Evolutionary conservation across 2,797 vertebrate species (phyloP).

Genomic region (Columba guinea): DNA sequence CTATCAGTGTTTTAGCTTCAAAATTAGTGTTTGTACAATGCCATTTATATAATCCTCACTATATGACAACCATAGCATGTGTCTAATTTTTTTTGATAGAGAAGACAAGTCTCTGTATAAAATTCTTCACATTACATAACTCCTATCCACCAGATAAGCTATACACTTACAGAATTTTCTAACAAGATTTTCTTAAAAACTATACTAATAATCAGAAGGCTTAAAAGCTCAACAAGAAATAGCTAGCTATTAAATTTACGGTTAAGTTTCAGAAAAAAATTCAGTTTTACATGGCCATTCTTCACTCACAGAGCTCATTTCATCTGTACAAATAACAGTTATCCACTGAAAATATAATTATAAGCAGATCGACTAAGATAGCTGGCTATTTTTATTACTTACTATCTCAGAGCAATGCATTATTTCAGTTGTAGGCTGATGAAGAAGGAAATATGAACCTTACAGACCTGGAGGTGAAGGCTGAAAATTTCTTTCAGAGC

Average conservation of each 20-base stretch:
- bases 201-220: neutral
- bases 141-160: neutral
- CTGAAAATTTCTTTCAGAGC: neutral
- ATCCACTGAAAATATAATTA: neutral
- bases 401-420: neutral
- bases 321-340: neutral
- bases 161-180: neutral
- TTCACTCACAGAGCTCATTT: neutral
- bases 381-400: neutral
- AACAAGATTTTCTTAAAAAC: neutral
- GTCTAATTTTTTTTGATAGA: neutral
- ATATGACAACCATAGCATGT: neutral
- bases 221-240: neutral
- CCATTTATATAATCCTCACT: neutral
- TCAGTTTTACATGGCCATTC: neutral
- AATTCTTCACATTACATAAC: neutral
- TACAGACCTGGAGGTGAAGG: neutral
- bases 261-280: neutral
- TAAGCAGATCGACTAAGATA: neutral
- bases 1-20: neutral
- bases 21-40: neutral
- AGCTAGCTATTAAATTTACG: accelerated
- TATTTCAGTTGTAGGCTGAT: neutral
- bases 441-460: neutral
- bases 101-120: neutral